Base-by-base conservation (phyloP, 2,888 invertebrate genomes). In the Morinoia aosen region DNA sequence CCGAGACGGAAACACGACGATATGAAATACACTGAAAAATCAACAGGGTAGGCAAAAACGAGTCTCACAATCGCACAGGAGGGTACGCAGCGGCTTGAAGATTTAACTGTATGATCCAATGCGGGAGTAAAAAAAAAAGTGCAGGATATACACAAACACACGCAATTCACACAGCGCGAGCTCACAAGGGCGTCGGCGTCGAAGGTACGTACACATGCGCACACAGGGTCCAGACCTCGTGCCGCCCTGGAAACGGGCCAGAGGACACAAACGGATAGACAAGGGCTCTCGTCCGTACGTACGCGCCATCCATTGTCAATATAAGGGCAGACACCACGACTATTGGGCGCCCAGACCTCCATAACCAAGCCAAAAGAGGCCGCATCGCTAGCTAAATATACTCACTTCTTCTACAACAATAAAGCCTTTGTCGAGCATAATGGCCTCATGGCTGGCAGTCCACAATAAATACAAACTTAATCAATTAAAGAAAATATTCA, bases 221-320 rank as follows among this genome's bases (percentile, higher is more conserved):
- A 76, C 76, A 90, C 90, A 90, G 90, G 56, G 56, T 57, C 93
- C 57, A 93, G 93, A 93, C 93, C 58, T 57, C 56, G 57, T 93
- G 93, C 93, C 93, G 93, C 93, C 93, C 93, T 93, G 93, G 93
- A 93, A 93, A 93, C 57, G 8, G 57, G 93, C 93, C 93, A 93
- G 93, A 33, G 90, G 90, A 90, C 90, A 90, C 90, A 90, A 90
- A 90, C 48, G 90, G 90, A 90, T 90, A 90, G 90, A 90, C 90
- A 90, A 90, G 90, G 25, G 40, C 90, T 90, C 40, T 90, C 19
- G 39, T 40, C 90, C 40, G 48, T 90, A 39, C 90, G 48, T 48
- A 90, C 90, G 90, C 76, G 76, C 76, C 76, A 90, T 90, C 90
- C 40, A 48, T 48, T 90, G 90, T 90, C 90, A 90, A 90, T 90